Percentiles rank a stretch among this genome's conserved stretches.
phyloP scores from a whole-genome alignment of 2,113 vertebrate genomes.

The Hippopotamus amphibius region DNA sequence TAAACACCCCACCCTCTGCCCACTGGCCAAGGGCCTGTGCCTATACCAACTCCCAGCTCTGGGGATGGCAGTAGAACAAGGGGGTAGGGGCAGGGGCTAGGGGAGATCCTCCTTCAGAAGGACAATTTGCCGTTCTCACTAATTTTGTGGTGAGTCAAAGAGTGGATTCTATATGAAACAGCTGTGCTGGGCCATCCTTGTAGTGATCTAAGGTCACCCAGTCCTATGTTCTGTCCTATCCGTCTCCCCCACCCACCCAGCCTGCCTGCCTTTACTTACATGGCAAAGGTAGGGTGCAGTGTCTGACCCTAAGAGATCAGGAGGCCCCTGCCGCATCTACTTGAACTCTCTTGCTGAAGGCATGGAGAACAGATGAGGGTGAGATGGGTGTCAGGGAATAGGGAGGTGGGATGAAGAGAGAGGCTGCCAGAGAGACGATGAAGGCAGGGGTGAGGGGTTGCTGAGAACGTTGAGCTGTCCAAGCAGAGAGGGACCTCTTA shows the following conservation, averaged over 20 bases:
- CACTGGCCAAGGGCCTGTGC: slow-evolving; percentile 38
- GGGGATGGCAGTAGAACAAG: neutral
- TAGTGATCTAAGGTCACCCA: slow-evolving; percentile 28
- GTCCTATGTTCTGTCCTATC: neutral
- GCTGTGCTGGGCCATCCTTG: neutral
- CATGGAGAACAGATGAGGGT: neutral
- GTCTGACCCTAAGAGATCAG: neutral
- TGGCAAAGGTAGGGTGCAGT: neutral
- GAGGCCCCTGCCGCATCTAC: neutral
- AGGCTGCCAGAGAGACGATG: neutral
- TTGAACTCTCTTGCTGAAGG: neutral
- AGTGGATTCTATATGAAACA: neutral
- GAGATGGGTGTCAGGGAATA: neutral
- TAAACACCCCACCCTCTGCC: slow-evolving; percentile 80
- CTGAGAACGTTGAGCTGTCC: neutral
- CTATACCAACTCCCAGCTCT: slow-evolving; percentile 47
- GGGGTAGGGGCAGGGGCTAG: neutral
- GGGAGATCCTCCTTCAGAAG: slow-evolving; percentile 30
- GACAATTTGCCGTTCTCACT: neutral
- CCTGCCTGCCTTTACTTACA: neutral
- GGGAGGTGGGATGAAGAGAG: neutral
- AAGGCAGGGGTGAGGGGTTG: neutral
- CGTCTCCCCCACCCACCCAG: neutral
- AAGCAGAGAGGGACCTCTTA: neutral
- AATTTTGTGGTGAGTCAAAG: slow-evolving; percentile 12